phyloP scores from a whole-genome alignment of 2,113 vertebrate species.

The Myanophis thanlyinensis region DNA sequence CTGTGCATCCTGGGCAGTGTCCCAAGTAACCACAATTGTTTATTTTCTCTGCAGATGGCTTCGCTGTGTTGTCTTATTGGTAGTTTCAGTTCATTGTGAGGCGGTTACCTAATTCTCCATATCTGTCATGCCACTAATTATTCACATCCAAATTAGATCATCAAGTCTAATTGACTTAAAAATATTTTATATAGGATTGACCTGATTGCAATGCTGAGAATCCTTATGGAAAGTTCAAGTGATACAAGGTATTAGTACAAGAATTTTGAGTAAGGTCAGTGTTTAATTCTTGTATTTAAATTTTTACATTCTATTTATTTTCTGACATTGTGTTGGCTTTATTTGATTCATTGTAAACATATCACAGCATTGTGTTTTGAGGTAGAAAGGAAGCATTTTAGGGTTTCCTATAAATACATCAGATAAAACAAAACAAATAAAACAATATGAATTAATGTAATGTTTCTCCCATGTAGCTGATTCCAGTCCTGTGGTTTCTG shows the following conservation, averaged over 20 bases:
- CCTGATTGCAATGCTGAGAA: background rate
- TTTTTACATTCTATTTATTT: background rate
- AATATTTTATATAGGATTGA: background rate
- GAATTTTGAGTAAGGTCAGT: background rate
- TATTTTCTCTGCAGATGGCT: background rate
- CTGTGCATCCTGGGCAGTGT: background rate
- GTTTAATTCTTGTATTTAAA: background rate
- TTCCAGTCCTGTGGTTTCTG: constrained; percentile 62
- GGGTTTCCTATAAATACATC: background rate
- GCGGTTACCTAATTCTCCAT: background rate
- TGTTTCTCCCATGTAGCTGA: constrained; percentile 34
- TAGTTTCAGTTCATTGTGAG: background rate
- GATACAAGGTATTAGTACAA: background rate
- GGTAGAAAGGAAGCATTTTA: background rate
- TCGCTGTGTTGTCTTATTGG: background rate
- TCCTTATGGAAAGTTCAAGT: background rate
- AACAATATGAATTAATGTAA: constrained; percentile 38
- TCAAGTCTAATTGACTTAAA: background rate
- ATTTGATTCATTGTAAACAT: background rate
- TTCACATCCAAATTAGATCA: background rate
- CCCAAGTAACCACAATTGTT: background rate
- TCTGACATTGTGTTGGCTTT: background rate
- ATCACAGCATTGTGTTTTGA: background rate
- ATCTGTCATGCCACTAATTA: background rate
- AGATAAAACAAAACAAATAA: background rate